phyloP scores from a whole-genome alignment of 1,140 invertebrate genomes.

The Bombus sibiricus region DNA sequence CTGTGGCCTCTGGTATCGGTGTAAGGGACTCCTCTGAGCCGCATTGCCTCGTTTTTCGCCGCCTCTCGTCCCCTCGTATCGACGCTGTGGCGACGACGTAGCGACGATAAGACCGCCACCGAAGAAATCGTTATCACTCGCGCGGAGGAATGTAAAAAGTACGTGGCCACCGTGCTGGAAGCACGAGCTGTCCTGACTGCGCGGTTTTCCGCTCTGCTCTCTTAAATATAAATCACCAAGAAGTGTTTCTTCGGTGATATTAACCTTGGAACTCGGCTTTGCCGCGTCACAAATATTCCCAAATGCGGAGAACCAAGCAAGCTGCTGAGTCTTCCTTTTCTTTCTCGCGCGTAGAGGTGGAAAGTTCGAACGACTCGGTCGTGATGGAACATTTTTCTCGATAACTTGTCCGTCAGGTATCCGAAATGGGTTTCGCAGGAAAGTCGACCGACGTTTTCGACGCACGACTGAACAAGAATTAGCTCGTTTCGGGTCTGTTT shows the following conservation, averaged over 20 bases:
- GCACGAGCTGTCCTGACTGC: neutral
- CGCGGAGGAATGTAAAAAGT: conserved; percentile 20
- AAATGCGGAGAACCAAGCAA: neutral
- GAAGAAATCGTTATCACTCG: conserved; percentile 27
- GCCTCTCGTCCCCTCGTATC: neutral
- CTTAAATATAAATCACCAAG: conserved; percentile 17
- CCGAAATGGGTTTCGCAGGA: too few relatives aligned
- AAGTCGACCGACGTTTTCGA: too few relatives aligned
- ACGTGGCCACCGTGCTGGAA: neutral
- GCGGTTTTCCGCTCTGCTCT: neutral
- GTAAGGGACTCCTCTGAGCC: neutral
- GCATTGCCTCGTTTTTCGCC: conserved; percentile 23
- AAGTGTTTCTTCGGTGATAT: conserved; percentile 15
- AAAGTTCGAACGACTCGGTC: neutral
- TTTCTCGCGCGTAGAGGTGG: neutral
- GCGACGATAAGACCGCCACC: conserved; percentile 11
- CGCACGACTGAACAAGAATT: too few relatives aligned
- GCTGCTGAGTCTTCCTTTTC: neutral
- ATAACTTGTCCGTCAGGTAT: neutral
- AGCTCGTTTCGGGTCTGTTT: too few relatives aligned
- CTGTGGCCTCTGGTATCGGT: neutral
- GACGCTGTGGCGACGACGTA: too few relatives aligned
- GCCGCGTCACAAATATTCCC: conserved; percentile 1
- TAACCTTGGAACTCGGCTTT: neutral
- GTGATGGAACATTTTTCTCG: neutral